phyloP scores from a whole-genome alignment of 2,113 vertebrate genomes.

The Cryptotis parvus region DNA sequence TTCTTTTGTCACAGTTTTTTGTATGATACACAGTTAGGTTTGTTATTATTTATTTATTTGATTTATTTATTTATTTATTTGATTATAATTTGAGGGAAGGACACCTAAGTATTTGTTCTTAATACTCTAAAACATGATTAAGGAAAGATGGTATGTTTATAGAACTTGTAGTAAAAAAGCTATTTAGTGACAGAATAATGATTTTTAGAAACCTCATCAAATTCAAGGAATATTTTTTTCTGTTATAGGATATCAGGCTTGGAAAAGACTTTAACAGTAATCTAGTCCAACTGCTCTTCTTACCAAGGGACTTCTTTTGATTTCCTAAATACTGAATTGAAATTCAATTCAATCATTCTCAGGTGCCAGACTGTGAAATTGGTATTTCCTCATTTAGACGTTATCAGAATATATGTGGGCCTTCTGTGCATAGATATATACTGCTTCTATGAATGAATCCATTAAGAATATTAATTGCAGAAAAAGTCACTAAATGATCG shows the following conservation, averaged over 20 bases:
- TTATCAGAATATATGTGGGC: constrained; percentile 63
- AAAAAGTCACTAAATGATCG: constrained; percentile 71
- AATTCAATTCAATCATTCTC: constrained; percentile 71
- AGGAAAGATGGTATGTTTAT: background rate
- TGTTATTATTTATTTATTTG: background rate
- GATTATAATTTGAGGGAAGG: constrained; percentile 43
- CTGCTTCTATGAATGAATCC: constrained; percentile 70
- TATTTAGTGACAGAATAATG: background rate
- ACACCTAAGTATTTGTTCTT: background rate
- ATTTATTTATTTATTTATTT: constrained; percentile 26
- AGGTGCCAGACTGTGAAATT: constrained; percentile 79
- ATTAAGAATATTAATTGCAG: constrained; percentile 83
- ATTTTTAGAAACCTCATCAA: constrained; percentile 1
- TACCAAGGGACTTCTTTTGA: constrained; percentile 60
- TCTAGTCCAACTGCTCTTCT: constrained; percentile 30
- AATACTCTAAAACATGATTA: constrained; percentile 1
- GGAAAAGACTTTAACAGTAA: constrained; percentile 50
- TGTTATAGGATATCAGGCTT: constrained; percentile 36
- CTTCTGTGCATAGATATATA: constrained; percentile 71
- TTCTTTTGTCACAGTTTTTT: background rate
- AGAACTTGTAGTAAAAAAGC: constrained; percentile 29
- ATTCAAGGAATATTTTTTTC: constrained; percentile 63
- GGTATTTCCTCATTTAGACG: constrained; percentile 80
- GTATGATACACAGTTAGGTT: background rate
- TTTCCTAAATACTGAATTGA: constrained; percentile 66